phyloP scores from a whole-genome alignment of 2,888 invertebrate species.

The Gnatocerus cornutus region DNA sequence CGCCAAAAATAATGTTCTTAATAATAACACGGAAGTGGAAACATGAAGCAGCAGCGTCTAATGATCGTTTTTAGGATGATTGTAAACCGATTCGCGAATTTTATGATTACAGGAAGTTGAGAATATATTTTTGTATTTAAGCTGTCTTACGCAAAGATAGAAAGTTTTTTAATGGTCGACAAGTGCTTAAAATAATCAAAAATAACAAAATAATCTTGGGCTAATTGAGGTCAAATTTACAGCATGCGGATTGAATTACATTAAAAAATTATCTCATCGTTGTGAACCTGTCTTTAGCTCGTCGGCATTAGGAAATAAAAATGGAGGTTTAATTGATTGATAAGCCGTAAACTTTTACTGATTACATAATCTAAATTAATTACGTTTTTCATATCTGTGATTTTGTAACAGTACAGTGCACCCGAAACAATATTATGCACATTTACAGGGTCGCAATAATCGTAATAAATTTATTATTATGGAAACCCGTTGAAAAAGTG shows the following conservation, averaged over 20 bases:
- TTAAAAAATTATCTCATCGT: constrained; percentile 4
- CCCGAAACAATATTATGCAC: constrained; percentile 40
- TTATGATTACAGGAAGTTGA: constrained; percentile 30
- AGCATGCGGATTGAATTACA: constrained; percentile 1
- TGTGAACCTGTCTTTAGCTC: constrained; percentile 18
- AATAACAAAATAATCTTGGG: constrained; percentile 6
- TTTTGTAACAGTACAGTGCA: constrained; percentile 43
- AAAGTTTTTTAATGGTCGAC: constrained; percentile 23
- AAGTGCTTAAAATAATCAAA: constrained; percentile 11
- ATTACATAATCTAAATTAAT: constrained; percentile 40
- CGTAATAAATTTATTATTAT: constrained; percentile 35
- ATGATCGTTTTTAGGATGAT: constrained; percentile 27
- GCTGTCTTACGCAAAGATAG: constrained; percentile 27
- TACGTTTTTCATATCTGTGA: constrained; percentile 37
- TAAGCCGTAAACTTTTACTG: constrained; percentile 37
- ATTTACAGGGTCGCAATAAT: constrained; percentile 24
- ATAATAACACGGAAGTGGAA: constrained; percentile 33
- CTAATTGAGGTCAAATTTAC: constrained; percentile 3
- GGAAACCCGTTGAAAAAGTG: constrained; percentile 42
- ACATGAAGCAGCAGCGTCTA: constrained; percentile 27
- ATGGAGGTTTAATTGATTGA: constrained; percentile 39
- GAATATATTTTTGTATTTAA: constrained; percentile 19
- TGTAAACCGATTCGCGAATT: constrained; percentile 36
- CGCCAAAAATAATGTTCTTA: constrained; percentile 34
- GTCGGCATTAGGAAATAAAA: constrained; percentile 31